Conservation (phyloP, 2,797 vertebrate species). For the Pseudochirops corinnae region DNA sequence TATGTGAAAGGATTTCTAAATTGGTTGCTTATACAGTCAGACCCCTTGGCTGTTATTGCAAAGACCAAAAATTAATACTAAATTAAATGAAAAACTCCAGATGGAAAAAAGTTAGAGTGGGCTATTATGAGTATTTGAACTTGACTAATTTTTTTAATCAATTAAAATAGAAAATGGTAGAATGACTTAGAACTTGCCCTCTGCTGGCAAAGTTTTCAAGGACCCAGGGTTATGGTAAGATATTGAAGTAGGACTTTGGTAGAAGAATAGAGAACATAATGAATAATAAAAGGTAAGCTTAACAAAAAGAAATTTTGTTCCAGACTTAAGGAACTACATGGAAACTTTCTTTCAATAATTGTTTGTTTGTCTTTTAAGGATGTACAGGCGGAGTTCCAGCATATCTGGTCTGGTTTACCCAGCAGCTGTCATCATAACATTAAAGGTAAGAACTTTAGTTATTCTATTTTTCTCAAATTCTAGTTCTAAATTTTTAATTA, state of each 20-base stretch:
- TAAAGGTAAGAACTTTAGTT: slow-evolving; percentile 90
- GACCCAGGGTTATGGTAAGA: background rate
- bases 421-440: slow-evolving; percentile 91
- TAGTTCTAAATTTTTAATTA: slow-evolving; percentile 22
- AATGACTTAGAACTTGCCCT: background rate
- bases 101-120: background rate
- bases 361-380: slow-evolving; percentile 87
- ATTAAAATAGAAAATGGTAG: background rate
- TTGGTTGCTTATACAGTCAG: background rate
- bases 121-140: background rate
- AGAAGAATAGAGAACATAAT: background rate
- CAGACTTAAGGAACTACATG: slow-evolving; percentile 39
- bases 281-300: slow-evolving; percentile 22
- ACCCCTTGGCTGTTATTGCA: background rate
- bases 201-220: background rate
- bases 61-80: background rate
- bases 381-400: slow-evolving; percentile 97
- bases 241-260: background rate
- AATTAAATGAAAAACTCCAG: background rate
- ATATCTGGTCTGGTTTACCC: slow-evolving; percentile 96
- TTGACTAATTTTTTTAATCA: background rate
- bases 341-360: slow-evolving; percentile 40
- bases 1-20: background rate
- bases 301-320: background rate
- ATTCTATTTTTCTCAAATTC: slow-evolving; percentile 62